A percentile compares a stretch with the other conserved stretches of the same genome.
These are phyloP conservation scores for Xestia ashworthii DNA, from an alignment of 2,888 invertebrate species.

Conservation along the genomic window DNA sequence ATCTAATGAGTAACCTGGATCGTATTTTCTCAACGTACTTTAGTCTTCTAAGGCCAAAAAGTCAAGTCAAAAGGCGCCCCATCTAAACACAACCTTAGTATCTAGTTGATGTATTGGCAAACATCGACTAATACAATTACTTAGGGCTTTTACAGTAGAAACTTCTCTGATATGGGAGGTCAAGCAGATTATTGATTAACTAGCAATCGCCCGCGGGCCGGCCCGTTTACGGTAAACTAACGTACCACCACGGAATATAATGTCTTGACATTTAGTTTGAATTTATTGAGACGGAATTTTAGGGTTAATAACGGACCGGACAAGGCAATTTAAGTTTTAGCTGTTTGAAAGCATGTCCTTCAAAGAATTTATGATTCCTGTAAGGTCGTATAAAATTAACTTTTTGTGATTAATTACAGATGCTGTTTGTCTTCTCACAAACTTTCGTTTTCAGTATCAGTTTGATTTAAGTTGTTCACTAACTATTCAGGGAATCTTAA, in stretches of 20 bases:
- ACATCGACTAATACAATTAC: conserved; percentile 62
- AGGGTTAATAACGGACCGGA: conserved; percentile 6
- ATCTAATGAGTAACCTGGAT: not conserved
- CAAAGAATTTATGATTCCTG: not conserved
- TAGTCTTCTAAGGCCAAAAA: not conserved
- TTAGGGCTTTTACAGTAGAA: conserved; percentile 61
- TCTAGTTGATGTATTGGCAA: conserved; percentile 51
- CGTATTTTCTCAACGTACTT: not conserved
- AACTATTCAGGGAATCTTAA: not conserved
- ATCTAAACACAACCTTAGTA: conserved; percentile 34
- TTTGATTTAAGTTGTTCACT: too few species aligned
- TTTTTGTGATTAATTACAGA: not conserved
- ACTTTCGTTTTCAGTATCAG: not conserved
- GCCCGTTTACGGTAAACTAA: conserved; percentile 41
- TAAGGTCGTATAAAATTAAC: not conserved
- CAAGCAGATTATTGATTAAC: conserved; percentile 65
- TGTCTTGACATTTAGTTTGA: conserved; percentile 40
- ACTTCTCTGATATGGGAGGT: conserved; percentile 63
- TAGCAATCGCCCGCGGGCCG: conserved; percentile 53
- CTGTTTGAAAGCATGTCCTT: not conserved
- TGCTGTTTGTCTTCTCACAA: not conserved
- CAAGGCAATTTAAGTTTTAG: conserved; percentile 11
- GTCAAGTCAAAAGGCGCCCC: not conserved
- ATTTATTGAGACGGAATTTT: conserved; percentile 28
- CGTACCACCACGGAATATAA: conserved; percentile 30